A percentile compares a stretch with the other conserved stretches of the same genome.
These are phyloP conservation scores for Sorex maritimensis DNA, from an alignment of 2,797 vertebrate genomes.

Conservation along the genomic window DNA sequence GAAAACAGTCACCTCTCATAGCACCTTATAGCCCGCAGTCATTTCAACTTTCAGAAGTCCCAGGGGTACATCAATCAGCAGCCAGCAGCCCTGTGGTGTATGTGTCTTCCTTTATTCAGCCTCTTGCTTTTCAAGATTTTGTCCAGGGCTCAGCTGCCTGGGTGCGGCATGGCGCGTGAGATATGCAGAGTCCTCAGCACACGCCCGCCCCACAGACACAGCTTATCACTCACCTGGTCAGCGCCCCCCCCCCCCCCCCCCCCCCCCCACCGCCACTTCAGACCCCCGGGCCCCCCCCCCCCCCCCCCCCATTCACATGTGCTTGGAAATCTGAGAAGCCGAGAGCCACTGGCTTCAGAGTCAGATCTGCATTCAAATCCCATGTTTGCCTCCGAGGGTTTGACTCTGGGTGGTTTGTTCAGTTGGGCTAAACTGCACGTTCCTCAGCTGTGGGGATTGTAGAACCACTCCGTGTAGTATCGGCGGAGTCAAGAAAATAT, in stretches of 20 bases:
- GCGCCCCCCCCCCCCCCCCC: background rate
- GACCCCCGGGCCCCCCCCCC: too few relatives aligned
- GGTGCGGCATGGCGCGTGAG: background rate
- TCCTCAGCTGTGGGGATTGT: background rate
- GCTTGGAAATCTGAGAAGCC: background rate
- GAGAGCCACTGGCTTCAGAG: background rate
- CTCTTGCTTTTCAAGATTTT: background rate
- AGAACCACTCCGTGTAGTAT: background rate
- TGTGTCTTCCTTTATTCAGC: background rate
- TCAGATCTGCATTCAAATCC: background rate
- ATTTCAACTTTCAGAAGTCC: background rate
- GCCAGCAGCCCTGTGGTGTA: too few relatives aligned
- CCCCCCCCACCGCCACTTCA: too few relatives aligned
- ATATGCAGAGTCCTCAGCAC: background rate
- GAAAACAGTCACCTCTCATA: conserved; percentile 3
- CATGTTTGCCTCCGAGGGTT: background rate
- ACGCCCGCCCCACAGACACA: accelerated
- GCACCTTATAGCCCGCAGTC: background rate
- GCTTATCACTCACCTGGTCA: background rate
- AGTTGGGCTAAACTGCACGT: background rate
- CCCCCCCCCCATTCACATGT: accelerated
- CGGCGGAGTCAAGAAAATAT: background rate
- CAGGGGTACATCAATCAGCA: background rate
- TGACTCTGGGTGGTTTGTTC: background rate
- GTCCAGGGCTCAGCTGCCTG: background rate